Base-by-base conservation (phyloP, 1,140 invertebrate genomes). In the Leptestheria dahalacensis region DNA sequence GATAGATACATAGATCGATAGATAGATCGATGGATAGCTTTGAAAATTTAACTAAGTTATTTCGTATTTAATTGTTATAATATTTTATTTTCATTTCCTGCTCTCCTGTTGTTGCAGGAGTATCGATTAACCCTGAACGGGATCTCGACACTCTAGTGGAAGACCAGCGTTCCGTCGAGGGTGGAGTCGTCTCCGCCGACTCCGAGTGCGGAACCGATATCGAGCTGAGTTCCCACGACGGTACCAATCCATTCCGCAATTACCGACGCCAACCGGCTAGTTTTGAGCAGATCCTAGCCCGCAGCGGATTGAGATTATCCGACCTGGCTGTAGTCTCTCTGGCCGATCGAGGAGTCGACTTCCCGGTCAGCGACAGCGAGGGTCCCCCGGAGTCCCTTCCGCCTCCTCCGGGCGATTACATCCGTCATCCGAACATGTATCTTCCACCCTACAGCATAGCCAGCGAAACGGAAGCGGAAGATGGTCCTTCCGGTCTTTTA, bases 361-460 rank as follows among this genome's bases (percentile, higher is more conserved):
- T 28, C 20, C 65, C 63, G 23, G 58, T 68, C 58, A 63, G 49
- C 62, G 66, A 64, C 59, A 64, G 70, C 61, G 71, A 76, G 74
- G 64, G 70, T 71, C 67, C 74, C 74, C 62, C 72, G 71, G 66
- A 71, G 66, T 66, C 64, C 57, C 59, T 61, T 28, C 66, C 69
- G 63, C 57, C 66, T 78, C 57, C 66, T 78, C 77, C 82, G 60
- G 81, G 81, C 63, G 82, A 82, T 68, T 88, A 88, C 70, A 73
- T 86, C 64, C 78, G 84, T 63, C 85, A 91, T 76, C 86, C 85
- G 49, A 86, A 91, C 72, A 81, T 84, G 56, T 92, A 91, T 73
- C 76, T 91, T 65, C 88, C 88, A 46, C 76, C 78, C 61, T 83
- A 84, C 67, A 83, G 80, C 67, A 80, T 82, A 60, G 80, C 80